Evolutionary conservation across 1,140 invertebrate species (phyloP), one percentile per base, ranked within the genome.

Genomic region (Microvelia longipes): DNA sequence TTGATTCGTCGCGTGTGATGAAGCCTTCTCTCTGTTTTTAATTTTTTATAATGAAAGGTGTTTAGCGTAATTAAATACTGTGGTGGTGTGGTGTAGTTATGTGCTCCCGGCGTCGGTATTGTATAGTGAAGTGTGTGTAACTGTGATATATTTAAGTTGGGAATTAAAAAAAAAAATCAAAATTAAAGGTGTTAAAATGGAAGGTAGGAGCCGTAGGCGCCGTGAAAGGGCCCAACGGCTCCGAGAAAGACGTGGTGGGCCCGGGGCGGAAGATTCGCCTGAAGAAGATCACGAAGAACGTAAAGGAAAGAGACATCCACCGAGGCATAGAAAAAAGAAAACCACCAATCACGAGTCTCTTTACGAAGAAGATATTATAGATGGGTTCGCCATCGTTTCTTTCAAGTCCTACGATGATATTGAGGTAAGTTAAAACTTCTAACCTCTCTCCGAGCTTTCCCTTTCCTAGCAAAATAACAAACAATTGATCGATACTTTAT

Each of bases 361-460:
- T 75, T 84, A 87, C 78, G 93, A 96, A 80, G 94, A 96, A 84
- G 93, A 96, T 81, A 92, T 96, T 81, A 90, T 97, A 80, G 94
- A 96, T 83, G 94, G 94, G 77, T 97, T 96, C 83, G 90, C 93
- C 76, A 95, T 97, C 81, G 86, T 94, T 78, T 92, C 92, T 79
- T 97, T 96, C 83, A 88, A 88, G 81, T 89, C 87, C 73, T 94
- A 94, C 79, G 92, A 96, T 79, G 94, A 97, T 82, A 85, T 97
- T 74, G 92, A 96, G 90, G 93, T 96, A 24, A 50, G 24, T 64
- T 26, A 25, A 19, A 11, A 19, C 35, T 11, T 60, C 19, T 60
- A 28, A 25, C 19, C n/a, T 50, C 67, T 27, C 67, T 26, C 26
- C 67, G 19, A 1, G 19, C 35, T 27, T 19, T 2, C 25, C 19